phyloP scores from a whole-genome alignment of 1,140 invertebrate genomes.

The Drosophila nasuta region DNA sequence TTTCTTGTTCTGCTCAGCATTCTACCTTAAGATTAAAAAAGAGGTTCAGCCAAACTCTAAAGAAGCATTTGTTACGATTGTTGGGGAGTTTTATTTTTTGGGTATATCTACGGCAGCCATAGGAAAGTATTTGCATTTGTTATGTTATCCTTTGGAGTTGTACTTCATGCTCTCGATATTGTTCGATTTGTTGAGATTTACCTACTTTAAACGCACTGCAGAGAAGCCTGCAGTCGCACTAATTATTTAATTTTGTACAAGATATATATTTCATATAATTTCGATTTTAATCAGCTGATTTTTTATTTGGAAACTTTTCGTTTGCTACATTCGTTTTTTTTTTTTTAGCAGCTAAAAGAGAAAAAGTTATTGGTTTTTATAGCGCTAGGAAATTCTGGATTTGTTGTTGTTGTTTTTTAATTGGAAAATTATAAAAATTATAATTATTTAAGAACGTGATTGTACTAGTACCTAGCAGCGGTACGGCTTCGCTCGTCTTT shows the following conservation, averaged over 20 bases:
- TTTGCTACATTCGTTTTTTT: slow-evolving; percentile 71
- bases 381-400: slow-evolving; percentile 56
- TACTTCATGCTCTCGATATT: slow-evolving; percentile 66
- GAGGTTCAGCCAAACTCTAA: slow-evolving; percentile 78
- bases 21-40: slow-evolving; percentile 36
- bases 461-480: slow-evolving; percentile 93
- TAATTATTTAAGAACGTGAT: slow-evolving; percentile 43
- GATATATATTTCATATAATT: slow-evolving; percentile 60
- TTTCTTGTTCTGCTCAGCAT: slow-evolving; percentile 18
- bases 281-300: slow-evolving; percentile 43
- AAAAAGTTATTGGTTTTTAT: slow-evolving; percentile 56
- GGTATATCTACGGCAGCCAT: slow-evolving; percentile 43
- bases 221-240: slow-evolving; percentile 32
- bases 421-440: slow-evolving; percentile 59
- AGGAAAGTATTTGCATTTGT: slow-evolving; percentile 47
- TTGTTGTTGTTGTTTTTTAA: slow-evolving; percentile 47
- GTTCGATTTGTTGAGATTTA: slow-evolving; percentile 28
- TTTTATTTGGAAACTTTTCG: slow-evolving; percentile 55
- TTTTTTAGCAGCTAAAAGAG: slow-evolving; percentile 69
- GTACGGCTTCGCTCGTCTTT: slow-evolving; percentile 98
- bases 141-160: slow-evolving; percentile 56
- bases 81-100: slow-evolving; percentile 26
- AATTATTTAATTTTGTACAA: slow-evolving; percentile 69
- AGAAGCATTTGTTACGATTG: slow-evolving; percentile 55
- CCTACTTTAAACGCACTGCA: slow-evolving; percentile 75